Evolutionary conservation across 2,797 vertebrate genomes (phyloP).

Genomic region (Bovichtus variegatus): DNA sequence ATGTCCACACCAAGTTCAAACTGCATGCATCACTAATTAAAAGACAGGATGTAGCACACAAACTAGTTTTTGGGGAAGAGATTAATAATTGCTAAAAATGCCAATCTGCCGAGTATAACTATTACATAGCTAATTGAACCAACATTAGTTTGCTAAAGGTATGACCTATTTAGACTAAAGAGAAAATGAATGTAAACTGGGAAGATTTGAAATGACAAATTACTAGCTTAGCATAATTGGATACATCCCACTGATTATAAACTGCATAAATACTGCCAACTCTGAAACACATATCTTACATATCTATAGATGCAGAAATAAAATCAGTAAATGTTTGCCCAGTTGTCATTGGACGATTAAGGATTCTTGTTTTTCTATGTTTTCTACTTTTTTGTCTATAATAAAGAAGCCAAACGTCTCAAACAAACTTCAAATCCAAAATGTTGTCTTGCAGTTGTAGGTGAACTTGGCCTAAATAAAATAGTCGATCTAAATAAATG

Average conservation of each 20-base stretch:
- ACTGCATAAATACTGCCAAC: background rate
- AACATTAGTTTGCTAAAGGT: background rate
- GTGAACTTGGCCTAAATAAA: background rate
- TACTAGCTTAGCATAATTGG: background rate
- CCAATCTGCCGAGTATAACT: background rate
- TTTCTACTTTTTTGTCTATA: background rate
- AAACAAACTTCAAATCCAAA: background rate
- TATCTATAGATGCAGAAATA: no score
- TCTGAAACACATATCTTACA: no score
- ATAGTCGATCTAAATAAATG: no score
- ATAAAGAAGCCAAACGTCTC: background rate
- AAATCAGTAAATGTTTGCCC: background rate
- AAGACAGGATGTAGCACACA: background rate
- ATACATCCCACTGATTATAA: background rate
- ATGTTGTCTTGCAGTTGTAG: background rate
- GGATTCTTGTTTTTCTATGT: background rate
- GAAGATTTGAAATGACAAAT: background rate
- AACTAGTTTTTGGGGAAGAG: background rate
- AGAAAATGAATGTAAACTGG: background rate
- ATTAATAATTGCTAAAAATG: background rate
- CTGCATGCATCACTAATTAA: background rate
- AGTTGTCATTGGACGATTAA: background rate
- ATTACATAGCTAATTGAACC: background rate
- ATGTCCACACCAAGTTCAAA: background rate
- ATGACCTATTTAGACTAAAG: background rate